phyloP scores from a whole-genome alignment of 2,797 vertebrate species.

The Ibycter americanus region DNA sequence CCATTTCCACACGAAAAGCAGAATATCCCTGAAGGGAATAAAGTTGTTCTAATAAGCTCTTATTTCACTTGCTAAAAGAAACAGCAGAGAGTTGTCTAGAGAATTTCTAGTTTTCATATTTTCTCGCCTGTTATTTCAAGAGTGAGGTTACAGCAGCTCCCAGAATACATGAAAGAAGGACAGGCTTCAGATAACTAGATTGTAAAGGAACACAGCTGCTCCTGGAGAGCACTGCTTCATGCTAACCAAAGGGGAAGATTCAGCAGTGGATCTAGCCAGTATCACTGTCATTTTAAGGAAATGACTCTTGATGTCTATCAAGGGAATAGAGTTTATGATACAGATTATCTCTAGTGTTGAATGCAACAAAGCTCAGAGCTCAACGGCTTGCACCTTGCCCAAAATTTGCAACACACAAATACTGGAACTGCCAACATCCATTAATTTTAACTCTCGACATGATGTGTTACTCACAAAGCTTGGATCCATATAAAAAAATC shows the following conservation, averaged over 20 bases:
- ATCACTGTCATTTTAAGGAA: not conserved
- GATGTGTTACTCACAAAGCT: not conserved
- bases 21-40: constrained; percentile 25
- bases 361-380: not conserved
- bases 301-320: not conserved
- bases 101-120: not conserved
- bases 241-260: not conserved
- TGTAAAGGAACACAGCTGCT: not conserved
- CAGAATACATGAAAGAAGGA: not conserved
- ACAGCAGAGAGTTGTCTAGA: not conserved
- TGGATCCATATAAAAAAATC: not conserved
- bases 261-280: not conserved
- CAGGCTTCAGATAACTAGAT: not conserved
- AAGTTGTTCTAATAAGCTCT: constrained; percentile 7
- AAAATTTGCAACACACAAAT: not conserved
- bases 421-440: not conserved
- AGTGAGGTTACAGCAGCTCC: not conserved
- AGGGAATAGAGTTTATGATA: not conserved
- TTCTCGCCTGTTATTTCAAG: not conserved
- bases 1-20: constrained; percentile 37
- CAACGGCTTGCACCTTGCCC: not conserved
- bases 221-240: not conserved
- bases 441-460: not conserved
- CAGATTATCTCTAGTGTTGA: not conserved
- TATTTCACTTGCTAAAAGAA: not conserved